Evolutionary conservation across 2,797 vertebrate genomes (phyloP).

Genomic region (Nannoperca obscura): DNA sequence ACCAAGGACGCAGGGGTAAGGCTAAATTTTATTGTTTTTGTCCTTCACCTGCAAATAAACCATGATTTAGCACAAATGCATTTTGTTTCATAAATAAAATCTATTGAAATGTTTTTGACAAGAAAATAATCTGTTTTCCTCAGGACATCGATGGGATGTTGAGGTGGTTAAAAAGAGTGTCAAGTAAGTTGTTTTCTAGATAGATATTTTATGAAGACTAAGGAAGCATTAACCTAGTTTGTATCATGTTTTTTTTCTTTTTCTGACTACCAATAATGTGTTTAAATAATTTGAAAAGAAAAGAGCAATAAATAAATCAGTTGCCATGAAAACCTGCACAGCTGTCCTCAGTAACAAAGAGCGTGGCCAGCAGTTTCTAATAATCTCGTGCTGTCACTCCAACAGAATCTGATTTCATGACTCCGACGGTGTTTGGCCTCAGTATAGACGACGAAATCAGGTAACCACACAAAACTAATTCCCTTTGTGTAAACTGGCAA

Average conservation of each 20-base stretch:
- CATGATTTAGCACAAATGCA: background rate
- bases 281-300: background rate
- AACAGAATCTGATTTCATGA: slow-evolving; percentile 54
- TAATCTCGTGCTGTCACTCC: slow-evolving; percentile 30
- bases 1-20: slow-evolving; percentile 39
- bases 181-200: slow-evolving; percentile 62
- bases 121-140: slow-evolving; percentile 25
- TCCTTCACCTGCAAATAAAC: background rate
- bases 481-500: background rate
- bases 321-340: background rate
- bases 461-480: slow-evolving; percentile 54
- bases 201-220: background rate
- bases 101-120: background rate
- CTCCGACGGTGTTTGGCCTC: slow-evolving; percentile 55
- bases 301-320: background rate
- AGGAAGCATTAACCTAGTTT: background rate
- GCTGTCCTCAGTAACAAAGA: background rate
- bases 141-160: slow-evolving; percentile 67
- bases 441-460: slow-evolving; percentile 69
- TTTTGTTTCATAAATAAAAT: background rate
- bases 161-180: slow-evolving; percentile 70
- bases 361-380: background rate
- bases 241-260: background rate
- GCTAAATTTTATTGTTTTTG: no score
- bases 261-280: background rate